Evolutionary conservation across 2,888 invertebrate genomes (phyloP), one percentile per base, ranked within the genome.

Genomic region (Pollenia amentaria): DNA sequence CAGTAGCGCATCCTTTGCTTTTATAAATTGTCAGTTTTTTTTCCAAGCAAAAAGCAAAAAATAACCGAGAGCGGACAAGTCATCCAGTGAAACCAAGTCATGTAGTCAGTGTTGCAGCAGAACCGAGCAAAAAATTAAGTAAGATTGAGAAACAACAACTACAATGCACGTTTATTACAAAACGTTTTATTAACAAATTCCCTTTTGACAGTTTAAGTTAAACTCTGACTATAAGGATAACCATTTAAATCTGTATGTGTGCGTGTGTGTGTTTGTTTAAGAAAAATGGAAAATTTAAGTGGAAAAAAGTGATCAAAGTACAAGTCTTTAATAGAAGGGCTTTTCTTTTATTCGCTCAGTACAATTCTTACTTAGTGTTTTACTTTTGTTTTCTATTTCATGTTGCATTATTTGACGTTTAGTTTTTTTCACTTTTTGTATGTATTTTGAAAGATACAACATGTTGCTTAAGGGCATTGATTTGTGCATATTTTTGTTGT

Each of bases 181-280:
- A 87, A 84, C 84, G 84, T 87, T 84, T 87, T 84, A 87, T 84
- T 81, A 87, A 81, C 86, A 87, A 84, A 87, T 84, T 84, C 84
- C 80, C 80, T 87, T 87, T 87, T 87, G 84, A 84, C 84, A 84
- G 83, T 87, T 87, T 87, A 77, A 82, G 57, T 57, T 51, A 29
- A 29, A 29, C 29, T 29, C 29, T 29, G 6, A 62, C 60, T 62
- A 60, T 46, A 44, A 77, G 46, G 38, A 44, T 57, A 29, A 29
- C 29, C 29, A 29, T 29, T 29, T 29, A 29, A 29, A 29, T 29
- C 29, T 29, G 29, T 29, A 29, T 29, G 29, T 29, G 29, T 29
- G 29, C 0, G n/a, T n/a, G 29, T 29, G 29, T 29, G 29, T 29
- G 29, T 29, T 29, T 62, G 51, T n/a, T 12, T 18, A 21, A 53